phyloP scores from a whole-genome alignment of 2,888 invertebrate species.

The Nudaria mundana region DNA sequence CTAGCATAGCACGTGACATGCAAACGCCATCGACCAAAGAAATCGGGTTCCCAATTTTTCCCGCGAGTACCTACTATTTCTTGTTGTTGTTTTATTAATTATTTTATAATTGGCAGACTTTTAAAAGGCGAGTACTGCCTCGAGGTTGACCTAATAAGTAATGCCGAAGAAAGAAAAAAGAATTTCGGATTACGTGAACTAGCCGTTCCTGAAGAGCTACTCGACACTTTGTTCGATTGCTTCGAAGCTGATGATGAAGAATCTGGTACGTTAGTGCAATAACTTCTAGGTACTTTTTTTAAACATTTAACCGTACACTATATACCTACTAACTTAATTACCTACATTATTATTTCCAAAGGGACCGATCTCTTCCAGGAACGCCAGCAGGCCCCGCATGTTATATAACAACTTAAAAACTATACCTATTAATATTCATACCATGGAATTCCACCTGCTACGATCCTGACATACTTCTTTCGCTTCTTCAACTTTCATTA shows the following conservation, averaged over 20 bases:
- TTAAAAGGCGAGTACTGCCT: conserved; percentile 64
- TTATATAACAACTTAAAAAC: neutral
- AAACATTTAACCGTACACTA: neutral
- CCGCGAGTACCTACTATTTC: too few species aligned
- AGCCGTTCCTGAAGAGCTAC: neutral
- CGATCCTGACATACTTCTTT: too few species aligned
- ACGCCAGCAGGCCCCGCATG: too few species aligned
- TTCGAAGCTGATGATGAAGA: neutral
- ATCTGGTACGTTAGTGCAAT: neutral
- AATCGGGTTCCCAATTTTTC: too few species aligned
- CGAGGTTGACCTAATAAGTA: conserved; percentile 47
- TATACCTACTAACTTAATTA: too few species aligned
- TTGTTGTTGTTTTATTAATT: too few species aligned
- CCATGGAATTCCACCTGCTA: too few species aligned
- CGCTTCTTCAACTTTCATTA: too few species aligned
- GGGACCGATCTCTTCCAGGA: too few species aligned
- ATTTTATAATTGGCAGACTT: conserved; percentile 50
- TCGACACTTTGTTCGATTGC: conserved; percentile 1
- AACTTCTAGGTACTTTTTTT: neutral
- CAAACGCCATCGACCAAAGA: too few species aligned
- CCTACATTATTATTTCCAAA: too few species aligned
- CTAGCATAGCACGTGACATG: too few species aligned
- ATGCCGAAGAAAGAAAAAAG: conserved; percentile 5
- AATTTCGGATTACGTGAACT: neutral
- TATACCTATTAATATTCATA: neutral